phyloP scores from a whole-genome alignment of 2,888 invertebrate species.

The Eugnorisma glareosa region DNA sequence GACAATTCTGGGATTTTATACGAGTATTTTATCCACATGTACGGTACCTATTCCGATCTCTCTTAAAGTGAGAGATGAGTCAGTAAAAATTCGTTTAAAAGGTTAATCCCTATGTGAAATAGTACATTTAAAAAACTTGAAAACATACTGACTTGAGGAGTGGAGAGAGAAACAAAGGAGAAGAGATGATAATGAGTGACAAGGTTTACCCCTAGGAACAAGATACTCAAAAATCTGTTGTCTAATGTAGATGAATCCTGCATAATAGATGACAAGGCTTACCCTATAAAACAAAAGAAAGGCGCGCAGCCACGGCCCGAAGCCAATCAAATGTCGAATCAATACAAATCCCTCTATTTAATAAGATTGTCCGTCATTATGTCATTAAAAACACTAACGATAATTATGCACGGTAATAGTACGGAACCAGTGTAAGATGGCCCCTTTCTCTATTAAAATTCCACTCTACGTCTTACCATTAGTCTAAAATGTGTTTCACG shows the following conservation, averaged over 20 bases:
- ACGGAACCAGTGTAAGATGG: not conserved
- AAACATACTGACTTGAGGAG: not conserved
- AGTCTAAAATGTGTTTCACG: not conserved
- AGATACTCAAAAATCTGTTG: not conserved
- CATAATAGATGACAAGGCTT: not conserved
- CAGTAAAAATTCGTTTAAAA: too few relatives aligned
- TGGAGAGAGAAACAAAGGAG: not conserved
- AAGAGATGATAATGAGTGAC: not conserved
- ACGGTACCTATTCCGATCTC: too few relatives aligned
- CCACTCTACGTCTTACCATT: not conserved
- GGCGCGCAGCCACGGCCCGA: conserved; percentile 9
- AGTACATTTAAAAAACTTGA: too few relatives aligned
- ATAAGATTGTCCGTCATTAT: conserved; percentile 41
- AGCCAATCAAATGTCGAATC: conserved; percentile 53
- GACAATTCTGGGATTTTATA: too few relatives aligned
- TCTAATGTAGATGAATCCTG: not conserved
- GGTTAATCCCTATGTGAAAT: too few relatives aligned
- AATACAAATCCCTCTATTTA: conserved; percentile 31
- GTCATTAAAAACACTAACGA: not conserved
- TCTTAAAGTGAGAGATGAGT: too few relatives aligned
- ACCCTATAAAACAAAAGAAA: conserved; percentile 15
- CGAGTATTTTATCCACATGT: too few relatives aligned
- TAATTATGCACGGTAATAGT: not conserved
- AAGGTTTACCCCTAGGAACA: not conserved
- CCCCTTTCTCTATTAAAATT: not conserved